Evolutionary conservation across 2,113 vertebrate genomes (phyloP).

Genomic region (Labeo catla): DNA sequence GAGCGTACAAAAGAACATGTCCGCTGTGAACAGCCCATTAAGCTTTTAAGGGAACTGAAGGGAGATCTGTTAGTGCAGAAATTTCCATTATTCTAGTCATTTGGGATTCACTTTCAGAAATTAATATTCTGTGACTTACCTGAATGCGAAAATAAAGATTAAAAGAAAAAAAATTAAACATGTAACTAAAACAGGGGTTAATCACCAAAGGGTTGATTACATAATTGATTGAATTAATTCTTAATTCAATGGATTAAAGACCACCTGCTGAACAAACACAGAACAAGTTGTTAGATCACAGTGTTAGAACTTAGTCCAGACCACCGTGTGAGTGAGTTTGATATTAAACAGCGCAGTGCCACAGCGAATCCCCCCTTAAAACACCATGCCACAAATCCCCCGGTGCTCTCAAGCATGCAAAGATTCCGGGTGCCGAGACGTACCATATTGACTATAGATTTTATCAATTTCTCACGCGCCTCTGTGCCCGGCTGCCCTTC

Average conservation of each 20-base stretch:
- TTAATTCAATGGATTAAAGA: constrained; percentile 22
- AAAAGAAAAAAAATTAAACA: background rate
- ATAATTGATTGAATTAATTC: background rate
- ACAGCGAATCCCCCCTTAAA: constrained; percentile 41
- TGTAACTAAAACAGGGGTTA: background rate
- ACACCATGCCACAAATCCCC: constrained; percentile 58
- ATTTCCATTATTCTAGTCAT: background rate
- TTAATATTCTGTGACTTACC: background rate
- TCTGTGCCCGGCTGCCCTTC: constrained; percentile 83
- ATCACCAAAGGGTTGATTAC: background rate
- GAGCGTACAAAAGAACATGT: background rate
- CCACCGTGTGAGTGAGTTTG: constrained; percentile 36
- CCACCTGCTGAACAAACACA: constrained; percentile 38
- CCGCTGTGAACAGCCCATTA: background rate
- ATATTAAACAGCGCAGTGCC: constrained; percentile 21
- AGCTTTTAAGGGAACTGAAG: background rate
- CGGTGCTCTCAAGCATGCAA: constrained; percentile 60
- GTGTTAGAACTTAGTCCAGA: constrained; percentile 38
- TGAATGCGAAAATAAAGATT: background rate
- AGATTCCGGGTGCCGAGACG: constrained; percentile 70
- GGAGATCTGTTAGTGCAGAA: background rate
- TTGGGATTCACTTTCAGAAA: background rate
- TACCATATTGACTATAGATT: constrained; percentile 98
- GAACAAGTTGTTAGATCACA: constrained; percentile 35
- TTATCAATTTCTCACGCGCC: constrained; percentile 89